A percentile compares a stretch with the other conserved stretches of the same genome.
Evolutionary conservation across 2,797 vertebrate genomes (phyloP).

Genomic region (Lagocephalus sceleratus): DNA sequence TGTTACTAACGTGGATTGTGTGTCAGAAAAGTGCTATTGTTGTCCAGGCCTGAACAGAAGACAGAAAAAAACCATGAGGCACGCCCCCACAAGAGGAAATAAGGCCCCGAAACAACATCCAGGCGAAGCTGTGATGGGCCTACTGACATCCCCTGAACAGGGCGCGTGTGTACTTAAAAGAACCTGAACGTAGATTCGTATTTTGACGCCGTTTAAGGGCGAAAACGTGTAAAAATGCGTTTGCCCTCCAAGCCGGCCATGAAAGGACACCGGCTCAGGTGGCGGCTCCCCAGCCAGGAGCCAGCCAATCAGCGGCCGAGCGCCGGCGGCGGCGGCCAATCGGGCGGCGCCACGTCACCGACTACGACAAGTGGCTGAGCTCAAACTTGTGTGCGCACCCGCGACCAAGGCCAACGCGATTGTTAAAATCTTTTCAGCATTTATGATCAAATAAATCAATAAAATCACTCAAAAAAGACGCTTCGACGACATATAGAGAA

Average conservation of each 20-base stretch:
- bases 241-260: constrained; percentile 58
- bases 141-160: no score
- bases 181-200: no score
- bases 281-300: neutral
- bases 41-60: constrained; percentile 1
- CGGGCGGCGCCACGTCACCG: neutral
- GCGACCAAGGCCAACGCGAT: neutral
- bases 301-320: constrained; percentile 46
- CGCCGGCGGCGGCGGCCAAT: constrained; percentile 51
- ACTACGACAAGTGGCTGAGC: constrained; percentile 45
- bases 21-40: no score
- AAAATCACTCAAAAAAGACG: fast-evolving
- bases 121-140: neutral
- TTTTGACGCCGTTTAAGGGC: no score
- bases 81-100: constrained; percentile 1
- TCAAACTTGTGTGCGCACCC: constrained; percentile 32
- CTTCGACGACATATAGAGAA: fast-evolving
- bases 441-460: no score
- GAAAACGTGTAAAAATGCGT: neutral
- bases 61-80: neutral
- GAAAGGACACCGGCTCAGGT: constrained; percentile 38
- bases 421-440: neutral
- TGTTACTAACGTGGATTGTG: no score
- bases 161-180: no score
- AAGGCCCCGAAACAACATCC: neutral